These are phyloP conservation scores for Rosalia funebris DNA, from an alignment of 2,888 invertebrate species.

Conservation along the genomic window DNA sequence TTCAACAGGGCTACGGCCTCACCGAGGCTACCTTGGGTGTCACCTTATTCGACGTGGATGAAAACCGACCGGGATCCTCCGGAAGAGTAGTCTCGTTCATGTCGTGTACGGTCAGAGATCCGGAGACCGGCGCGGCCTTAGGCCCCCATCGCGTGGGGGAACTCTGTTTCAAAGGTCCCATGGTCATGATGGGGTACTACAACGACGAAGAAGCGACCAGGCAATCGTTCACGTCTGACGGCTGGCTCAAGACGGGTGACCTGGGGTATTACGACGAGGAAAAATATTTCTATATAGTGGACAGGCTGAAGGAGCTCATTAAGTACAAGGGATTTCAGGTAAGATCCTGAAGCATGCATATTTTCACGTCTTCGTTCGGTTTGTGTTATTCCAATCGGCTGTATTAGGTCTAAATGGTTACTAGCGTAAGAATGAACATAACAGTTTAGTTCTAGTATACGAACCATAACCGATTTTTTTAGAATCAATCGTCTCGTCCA, in stretches of 20 bases:
- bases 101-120: slow-evolving; percentile 72
- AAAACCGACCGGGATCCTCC: slow-evolving; percentile 70
- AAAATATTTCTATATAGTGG: slow-evolving; percentile 82
- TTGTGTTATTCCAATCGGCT: background rate
- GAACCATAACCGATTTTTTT: background rate
- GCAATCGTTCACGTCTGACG: slow-evolving; percentile 74
- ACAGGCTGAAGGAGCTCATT: slow-evolving; percentile 88
- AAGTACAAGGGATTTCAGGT: slow-evolving; percentile 90
- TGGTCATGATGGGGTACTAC: slow-evolving; percentile 76
- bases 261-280: slow-evolving; percentile 83
- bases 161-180: slow-evolving; percentile 81
- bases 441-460: background rate
- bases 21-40: slow-evolving; percentile 77
- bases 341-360: background rate
- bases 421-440: background rate
- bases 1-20: slow-evolving; percentile 80
- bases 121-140: slow-evolving; percentile 70
- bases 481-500: no score
- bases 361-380: background rate
- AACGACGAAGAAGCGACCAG: slow-evolving; percentile 74
- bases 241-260: slow-evolving; percentile 84
- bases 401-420: background rate
- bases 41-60: slow-evolving; percentile 56
- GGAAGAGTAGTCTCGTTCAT: slow-evolving; percentile 72
- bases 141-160: slow-evolving; percentile 79